Percentiles rank a stretch among this genome's conserved stretches.
Conservation (phyloP, 2,113 vertebrate genomes). For the Galbula dea region DNA sequence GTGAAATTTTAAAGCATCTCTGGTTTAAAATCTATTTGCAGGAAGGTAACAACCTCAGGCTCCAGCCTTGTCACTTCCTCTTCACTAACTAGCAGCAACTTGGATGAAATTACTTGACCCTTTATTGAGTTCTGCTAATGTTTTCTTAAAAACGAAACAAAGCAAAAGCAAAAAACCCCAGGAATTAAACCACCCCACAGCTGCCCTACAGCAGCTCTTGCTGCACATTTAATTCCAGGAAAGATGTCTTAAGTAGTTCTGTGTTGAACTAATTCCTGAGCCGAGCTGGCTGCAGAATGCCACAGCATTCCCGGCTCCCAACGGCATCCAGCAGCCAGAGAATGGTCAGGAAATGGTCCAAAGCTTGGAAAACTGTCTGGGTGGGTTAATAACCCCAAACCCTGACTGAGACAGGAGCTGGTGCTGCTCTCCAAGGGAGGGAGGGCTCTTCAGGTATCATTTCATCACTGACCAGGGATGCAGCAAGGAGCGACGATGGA, state of each 20-base stretch:
- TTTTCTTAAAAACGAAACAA: slow-evolving; percentile 56
- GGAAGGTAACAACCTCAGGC: slow-evolving; percentile 62
- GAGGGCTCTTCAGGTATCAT: neutral
- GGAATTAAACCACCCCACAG: slow-evolving; percentile 82
- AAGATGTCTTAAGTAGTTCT: slow-evolving; percentile 85
- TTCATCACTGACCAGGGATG: fast-evolving
- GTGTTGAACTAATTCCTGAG: slow-evolving; percentile 74
- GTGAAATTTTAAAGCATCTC: no score
- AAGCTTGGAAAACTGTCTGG: neutral
- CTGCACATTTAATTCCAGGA: slow-evolving; percentile 84
- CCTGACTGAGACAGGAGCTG: fast-evolving
- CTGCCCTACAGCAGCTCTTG: slow-evolving; percentile 75
- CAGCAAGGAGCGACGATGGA: neutral
- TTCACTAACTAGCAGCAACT: slow-evolving; percentile 83
- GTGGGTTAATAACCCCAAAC: neutral
- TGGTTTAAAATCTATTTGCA: no score
- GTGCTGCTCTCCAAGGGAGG: fast-evolving
- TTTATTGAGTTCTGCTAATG: slow-evolving; percentile 90
- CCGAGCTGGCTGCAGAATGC: slow-evolving; percentile 61
- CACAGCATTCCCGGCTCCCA: neutral
- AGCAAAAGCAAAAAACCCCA: slow-evolving; percentile 62
- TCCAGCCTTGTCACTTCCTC: slow-evolving; percentile 76
- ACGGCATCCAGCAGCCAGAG: neutral
- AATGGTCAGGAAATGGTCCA: neutral
- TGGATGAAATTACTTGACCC: slow-evolving; percentile 90